phyloP scores from a whole-genome alignment of 2,113 vertebrate genomes.

The Fulmarus glacialis region DNA sequence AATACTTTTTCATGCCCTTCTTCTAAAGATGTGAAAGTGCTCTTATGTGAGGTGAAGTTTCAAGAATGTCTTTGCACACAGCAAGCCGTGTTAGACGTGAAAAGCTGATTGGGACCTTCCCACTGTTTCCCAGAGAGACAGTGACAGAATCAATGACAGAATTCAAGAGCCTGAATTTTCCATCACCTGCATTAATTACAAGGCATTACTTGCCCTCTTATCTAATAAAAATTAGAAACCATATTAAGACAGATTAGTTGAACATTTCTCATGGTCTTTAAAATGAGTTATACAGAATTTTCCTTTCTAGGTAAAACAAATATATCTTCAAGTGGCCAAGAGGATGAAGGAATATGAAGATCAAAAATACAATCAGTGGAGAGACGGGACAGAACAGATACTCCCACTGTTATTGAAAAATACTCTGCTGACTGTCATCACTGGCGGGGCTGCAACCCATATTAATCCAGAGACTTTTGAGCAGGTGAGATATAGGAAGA shows the following conservation, averaged over 20 bases:
- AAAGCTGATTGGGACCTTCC: not conserved
- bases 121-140: not conserved
- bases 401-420: constrained; percentile 83
- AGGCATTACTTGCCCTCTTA: not conserved
- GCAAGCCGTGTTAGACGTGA: not conserved
- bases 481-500: constrained; percentile 33
- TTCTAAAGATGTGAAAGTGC: not conserved
- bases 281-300: not conserved
- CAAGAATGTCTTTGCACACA: not conserved
- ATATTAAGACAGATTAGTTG: not conserved
- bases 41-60: not conserved
- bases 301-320: constrained; percentile 80
- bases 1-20: not conserved
- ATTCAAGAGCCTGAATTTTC: not conserved
- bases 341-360: constrained; percentile 82
- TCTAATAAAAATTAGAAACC: not conserved
- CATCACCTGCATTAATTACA: not conserved
- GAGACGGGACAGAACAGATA: constrained; percentile 40
- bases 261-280: not conserved
- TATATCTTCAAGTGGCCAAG: constrained; percentile 79
- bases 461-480: not conserved
- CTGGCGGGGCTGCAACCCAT: not conserved
- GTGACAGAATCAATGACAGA: not conserved
- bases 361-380: constrained; percentile 81
- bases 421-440: constrained; percentile 66